Evolutionary conservation across 2,113 vertebrate genomes (phyloP), one percentile per base, ranked within the genome.

Genomic region (Melanotaenia duboulayi): DNA sequence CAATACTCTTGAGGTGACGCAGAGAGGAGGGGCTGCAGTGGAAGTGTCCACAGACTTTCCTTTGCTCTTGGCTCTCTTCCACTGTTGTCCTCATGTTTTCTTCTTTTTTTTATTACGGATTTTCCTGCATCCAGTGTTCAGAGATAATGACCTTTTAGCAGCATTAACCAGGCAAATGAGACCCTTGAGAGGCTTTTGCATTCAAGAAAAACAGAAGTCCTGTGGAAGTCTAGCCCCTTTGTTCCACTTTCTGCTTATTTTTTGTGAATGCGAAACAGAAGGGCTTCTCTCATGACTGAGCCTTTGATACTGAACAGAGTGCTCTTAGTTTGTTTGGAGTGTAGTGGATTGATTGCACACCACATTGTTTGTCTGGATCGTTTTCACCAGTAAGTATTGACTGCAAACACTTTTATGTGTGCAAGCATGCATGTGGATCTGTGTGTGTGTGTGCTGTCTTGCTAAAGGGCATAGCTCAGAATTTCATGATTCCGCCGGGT

Each of bases 61-160:
- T 86, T 65, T 79, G 65, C 78, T 69, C 86, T 90, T 93, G 93
- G 93, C 92, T 52, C 2, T 58, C 55, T 40, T 91, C 91, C 93
- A 91, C 85, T 90, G 87, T 93, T 92, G 91, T 92, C 84, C 77
- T 83, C 54, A 80, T 90, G 85, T 42, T 13, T 42, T n/a, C 2
- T 20, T 28, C 6, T 2, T 28, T n/a, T 85, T 91, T 91, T 85
- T 84, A 77, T 65, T 37, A 90, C 76, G 82, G 76, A 75, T 83
- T 88, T 91, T 83, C 84, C 90, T 77, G 80, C 76, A 71, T 79
- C 55, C 70, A 75, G 28, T 14, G 54, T 19, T 64, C 61, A 54
- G 50, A 92, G 89, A 91, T 90, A 91, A 90, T 80, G 82, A 79
- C 83, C 80, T 80, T 65, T 76, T 76, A 74, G 79, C 58, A 22